Conservation (phyloP, 2,888 invertebrate species). For the Monoplex corrugatus region DNA sequence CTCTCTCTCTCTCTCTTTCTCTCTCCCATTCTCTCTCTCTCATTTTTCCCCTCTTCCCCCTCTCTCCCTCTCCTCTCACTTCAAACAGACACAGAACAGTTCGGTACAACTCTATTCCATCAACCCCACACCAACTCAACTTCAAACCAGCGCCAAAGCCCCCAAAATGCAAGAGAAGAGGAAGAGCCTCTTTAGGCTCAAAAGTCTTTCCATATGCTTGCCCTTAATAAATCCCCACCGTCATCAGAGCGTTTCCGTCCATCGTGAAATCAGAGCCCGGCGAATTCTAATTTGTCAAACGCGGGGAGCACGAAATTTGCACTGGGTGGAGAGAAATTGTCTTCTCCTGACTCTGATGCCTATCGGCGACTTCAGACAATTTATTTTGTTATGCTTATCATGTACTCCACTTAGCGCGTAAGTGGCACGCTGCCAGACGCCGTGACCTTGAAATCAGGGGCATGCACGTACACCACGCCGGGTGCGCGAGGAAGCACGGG, state of each 20-base stretch:
- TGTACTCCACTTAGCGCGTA: neutral
- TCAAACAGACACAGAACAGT: too few relatives aligned
- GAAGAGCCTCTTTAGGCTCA: too few relatives aligned
- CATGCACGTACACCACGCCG: neutral
- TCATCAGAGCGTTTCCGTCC: conserved; percentile 18
- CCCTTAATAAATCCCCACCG: neutral
- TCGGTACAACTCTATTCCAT: too few relatives aligned
- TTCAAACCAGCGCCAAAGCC: too few relatives aligned
- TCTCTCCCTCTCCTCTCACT: too few relatives aligned
- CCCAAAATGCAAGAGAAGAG: too few relatives aligned
- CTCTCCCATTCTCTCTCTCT: too few relatives aligned
- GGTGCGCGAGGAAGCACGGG: too few relatives aligned
- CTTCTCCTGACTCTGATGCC: conserved; percentile 14
- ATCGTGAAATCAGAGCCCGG: neutral
- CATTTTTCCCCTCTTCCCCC: too few relatives aligned
- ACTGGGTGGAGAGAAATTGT: conserved; percentile 24
- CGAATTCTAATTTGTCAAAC: conserved; percentile 26
- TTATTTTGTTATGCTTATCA: conserved; percentile 36
- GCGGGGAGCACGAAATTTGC: neutral
- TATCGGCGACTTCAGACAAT: conserved; percentile 6
- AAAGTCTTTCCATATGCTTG: neutral
- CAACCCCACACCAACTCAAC: too few relatives aligned
- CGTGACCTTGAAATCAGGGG: neutral
- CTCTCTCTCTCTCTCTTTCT: too few relatives aligned
- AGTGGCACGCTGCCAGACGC: conserved; percentile 4